A percentile compares a stretch with the other conserved stretches of the same genome.
These are phyloP conservation scores for Axis porcinus DNA, from an alignment of 2,113 vertebrate species.

Conservation along the genomic window DNA sequence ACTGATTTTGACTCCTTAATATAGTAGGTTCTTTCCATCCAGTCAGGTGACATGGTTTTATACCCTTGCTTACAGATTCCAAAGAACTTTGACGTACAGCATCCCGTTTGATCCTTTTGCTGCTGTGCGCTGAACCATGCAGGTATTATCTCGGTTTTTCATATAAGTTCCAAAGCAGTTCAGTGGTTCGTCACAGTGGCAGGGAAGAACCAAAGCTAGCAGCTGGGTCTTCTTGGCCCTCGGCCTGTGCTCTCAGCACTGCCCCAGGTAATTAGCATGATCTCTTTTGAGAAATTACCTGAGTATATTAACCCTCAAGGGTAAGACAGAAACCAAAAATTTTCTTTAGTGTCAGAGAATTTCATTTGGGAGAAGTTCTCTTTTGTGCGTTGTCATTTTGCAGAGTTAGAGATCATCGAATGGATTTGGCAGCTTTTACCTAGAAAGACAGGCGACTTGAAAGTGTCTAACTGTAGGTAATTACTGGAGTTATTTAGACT, in stretches of 20 bases:
- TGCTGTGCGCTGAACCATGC: neutral
- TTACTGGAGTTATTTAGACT: slow-evolving; percentile 49
- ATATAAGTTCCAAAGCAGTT: neutral
- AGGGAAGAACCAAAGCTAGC: neutral
- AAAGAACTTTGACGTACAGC: neutral
- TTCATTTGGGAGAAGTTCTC: slow-evolving; percentile 29
- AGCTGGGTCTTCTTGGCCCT: neutral
- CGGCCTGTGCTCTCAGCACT: neutral
- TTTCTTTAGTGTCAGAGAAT: slow-evolving; percentile 25
- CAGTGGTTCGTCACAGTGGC: neutral
- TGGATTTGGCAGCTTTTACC: slow-evolving; percentile 46
- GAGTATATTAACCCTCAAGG: neutral
- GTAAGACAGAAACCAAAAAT: slow-evolving; percentile 20
- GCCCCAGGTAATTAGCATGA: neutral
- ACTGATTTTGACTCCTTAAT: neutral
- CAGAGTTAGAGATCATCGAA: neutral
- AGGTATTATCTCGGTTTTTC: neutral
- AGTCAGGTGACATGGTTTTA: neutral
- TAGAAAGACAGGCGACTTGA: slow-evolving; percentile 34
- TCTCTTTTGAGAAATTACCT: slow-evolving; percentile 19
- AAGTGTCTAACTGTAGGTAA: slow-evolving; percentile 24
- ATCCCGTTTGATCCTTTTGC: neutral
- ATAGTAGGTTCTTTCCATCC: neutral
- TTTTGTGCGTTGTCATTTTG: slow-evolving; percentile 52
- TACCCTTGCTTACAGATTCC: neutral